Conservation (phyloP, 92 coral and sea anemone species). For the Siderastrea radians region DNA sequence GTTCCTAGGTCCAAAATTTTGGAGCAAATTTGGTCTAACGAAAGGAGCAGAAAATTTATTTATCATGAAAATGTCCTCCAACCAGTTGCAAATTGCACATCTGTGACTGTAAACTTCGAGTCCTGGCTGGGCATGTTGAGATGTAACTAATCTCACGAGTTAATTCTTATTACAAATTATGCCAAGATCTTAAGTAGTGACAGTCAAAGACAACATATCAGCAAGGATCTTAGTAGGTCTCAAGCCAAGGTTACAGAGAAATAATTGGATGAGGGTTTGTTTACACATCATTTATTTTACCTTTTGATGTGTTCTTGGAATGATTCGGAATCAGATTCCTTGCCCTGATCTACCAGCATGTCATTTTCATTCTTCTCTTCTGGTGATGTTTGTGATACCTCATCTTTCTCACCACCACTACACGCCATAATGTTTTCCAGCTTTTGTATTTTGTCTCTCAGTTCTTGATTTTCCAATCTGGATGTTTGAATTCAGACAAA, state of each 20-base stretch:
- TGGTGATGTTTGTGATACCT: neutral
- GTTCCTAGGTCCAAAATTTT: no score
- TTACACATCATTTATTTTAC: neutral
- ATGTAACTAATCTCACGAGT: no score
- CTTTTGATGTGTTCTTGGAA: conserved; percentile 42
- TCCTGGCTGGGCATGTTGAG: no score
- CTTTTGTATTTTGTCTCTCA: conserved; percentile 36
- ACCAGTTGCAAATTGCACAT: no score
- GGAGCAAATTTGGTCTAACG: no score
- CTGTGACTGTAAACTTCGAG: no score
- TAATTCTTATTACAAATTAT: no score
- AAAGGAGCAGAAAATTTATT: no score
- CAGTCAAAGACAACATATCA: no score
- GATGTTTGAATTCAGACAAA: neutral
- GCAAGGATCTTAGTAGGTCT: neutral
- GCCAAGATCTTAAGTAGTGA: no score
- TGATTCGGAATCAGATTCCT: neutral
- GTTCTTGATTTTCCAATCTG: conserved; percentile 41
- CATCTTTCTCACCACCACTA: neutral
- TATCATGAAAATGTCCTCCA: no score
- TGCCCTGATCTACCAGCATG: neutral
- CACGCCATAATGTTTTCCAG: neutral
- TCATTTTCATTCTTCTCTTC: neutral
- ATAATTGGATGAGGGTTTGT: neutral
- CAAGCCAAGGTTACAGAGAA: neutral